Conservation (phyloP, 2,113 vertebrate genomes). For the Saguinus imperator region DNA sequence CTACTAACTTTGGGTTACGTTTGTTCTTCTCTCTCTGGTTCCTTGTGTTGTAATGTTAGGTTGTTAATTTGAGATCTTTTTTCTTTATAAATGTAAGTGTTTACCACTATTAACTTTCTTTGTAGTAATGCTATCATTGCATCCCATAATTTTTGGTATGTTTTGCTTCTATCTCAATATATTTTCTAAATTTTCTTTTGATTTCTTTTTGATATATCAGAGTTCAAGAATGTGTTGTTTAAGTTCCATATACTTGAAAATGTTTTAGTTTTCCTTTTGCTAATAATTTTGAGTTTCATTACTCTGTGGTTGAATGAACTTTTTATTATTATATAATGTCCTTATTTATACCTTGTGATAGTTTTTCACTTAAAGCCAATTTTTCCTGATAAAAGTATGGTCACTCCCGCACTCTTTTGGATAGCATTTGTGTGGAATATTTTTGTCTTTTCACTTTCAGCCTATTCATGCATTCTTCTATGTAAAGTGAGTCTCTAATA, state of each 20-base stretch:
- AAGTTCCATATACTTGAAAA: not conserved
- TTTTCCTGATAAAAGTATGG: not conserved
- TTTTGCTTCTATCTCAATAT: not conserved
- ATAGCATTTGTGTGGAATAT: not conserved
- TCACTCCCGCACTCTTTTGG: not conserved
- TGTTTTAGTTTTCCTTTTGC: conserved; percentile 35
- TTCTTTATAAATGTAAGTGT: not conserved
- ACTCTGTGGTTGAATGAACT: not conserved
- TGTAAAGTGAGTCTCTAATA: not conserved
- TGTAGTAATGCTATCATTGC: not conserved
- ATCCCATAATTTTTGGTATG: not conserved
- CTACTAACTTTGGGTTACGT: not conserved
- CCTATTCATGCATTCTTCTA: not conserved
- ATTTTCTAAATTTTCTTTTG: conserved; percentile 30
- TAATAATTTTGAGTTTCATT: not conserved
- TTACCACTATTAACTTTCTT: not conserved
- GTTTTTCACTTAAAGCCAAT: not conserved
- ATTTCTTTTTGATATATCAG: not conserved
- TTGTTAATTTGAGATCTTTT: not conserved
- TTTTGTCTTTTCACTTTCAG: not conserved
- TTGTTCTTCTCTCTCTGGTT: not conserved
- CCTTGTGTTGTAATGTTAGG: not conserved
- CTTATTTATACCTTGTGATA: not conserved
- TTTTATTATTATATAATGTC: not conserved
- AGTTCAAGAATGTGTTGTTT: not conserved